Conservation (phyloP, 2,113 vertebrate species). For the Pavo muticus region DNA sequence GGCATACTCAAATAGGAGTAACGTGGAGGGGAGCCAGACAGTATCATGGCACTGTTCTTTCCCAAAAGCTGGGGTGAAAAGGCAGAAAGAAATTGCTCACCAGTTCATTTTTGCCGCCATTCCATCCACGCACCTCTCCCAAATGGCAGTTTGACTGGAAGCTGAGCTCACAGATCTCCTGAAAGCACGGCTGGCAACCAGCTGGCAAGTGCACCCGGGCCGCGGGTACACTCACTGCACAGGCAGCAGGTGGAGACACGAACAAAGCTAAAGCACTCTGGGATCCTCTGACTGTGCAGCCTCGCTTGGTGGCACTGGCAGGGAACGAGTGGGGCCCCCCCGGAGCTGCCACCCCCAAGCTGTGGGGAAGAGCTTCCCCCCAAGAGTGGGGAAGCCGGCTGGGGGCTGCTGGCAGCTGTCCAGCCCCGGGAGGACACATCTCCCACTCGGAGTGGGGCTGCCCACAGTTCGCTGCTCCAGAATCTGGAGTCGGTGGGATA, state of each 20-base stretch:
- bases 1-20: constrained; percentile 52
- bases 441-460: not conserved
- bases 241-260: constrained; percentile 45
- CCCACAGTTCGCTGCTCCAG: too few species aligned
- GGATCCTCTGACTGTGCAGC: not conserved
- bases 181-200: not conserved
- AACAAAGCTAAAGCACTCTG: not conserved
- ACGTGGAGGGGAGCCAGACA: constrained; percentile 1
- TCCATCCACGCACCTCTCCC: not conserved
- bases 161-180: not conserved
- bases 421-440: not conserved
- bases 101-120: not conserved
- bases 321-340: not conserved
- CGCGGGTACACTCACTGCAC: too few species aligned
- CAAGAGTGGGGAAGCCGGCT: not conserved
- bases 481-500: not conserved
- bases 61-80: not conserved
- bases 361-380: too few species aligned
- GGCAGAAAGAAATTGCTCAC: not conserved
- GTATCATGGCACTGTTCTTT: not conserved
- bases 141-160: not conserved
- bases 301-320: not conserved
- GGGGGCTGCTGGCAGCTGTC: not conserved
- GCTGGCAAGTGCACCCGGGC: too few species aligned
- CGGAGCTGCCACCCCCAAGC: not conserved